phyloP scores from a whole-genome alignment of 2,113 vertebrate genomes.

The Coryphaenoides rupestris region DNA sequence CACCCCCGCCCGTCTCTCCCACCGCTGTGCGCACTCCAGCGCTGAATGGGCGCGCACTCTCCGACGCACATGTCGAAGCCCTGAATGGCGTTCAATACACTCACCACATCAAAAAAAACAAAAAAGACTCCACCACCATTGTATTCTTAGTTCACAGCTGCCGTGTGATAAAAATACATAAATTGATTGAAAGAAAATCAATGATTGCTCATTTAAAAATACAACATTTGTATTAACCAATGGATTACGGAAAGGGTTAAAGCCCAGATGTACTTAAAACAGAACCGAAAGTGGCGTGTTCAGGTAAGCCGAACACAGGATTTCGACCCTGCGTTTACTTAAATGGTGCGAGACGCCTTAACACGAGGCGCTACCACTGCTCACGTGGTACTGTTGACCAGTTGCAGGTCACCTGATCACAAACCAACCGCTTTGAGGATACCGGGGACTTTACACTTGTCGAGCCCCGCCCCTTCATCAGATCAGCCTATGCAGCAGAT shows the following conservation, averaged over 20 bases:
- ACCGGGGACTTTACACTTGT: no score
- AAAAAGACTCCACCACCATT: slow-evolving; percentile 58
- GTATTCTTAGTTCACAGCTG: slow-evolving; percentile 72
- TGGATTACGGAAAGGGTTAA: not conserved
- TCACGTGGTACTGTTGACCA: no score
- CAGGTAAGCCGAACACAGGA: slow-evolving; percentile 40
- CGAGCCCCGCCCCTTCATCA: slow-evolving; percentile 41
- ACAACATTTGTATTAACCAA: slow-evolving; percentile 44
- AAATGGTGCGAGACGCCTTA: no score
- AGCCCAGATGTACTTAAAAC: not conserved
- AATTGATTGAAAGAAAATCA: slow-evolving; percentile 14
- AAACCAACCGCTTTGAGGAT: no score
- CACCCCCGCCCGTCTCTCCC: slow-evolving; percentile 62
- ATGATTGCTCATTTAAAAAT: slow-evolving; percentile 32
- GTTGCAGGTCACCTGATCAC: no score
- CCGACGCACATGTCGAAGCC: slow-evolving; percentile 57
- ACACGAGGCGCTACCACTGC: no score
- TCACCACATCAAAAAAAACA: slow-evolving; percentile 7
- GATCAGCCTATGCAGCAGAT: slow-evolving; percentile 62
- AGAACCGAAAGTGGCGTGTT: no score
- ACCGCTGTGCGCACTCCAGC: slow-evolving; percentile 49
- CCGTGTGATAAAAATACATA: slow-evolving; percentile 46
- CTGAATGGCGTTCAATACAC: slow-evolving; percentile 68
- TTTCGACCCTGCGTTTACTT: no score
- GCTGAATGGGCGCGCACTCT: slow-evolving; percentile 63